Evolutionary conservation across 2,113 vertebrate species (phyloP), one percentile per base, ranked within the genome.

Genomic region (Eudyptes chrysolophus): DNA sequence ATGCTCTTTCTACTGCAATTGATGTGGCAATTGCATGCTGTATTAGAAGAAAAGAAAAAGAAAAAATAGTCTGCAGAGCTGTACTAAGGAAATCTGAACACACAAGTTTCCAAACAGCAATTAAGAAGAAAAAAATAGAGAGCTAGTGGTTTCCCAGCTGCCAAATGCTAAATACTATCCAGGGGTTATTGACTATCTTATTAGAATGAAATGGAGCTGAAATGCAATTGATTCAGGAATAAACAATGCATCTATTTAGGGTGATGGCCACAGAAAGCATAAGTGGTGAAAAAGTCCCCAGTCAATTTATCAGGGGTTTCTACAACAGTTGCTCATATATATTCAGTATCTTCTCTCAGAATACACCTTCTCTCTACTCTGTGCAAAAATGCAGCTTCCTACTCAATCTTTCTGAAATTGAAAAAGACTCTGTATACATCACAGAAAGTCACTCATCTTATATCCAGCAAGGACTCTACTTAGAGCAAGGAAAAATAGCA

Each of bases 191-290:
- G 97, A 97, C 95, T 92, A 96, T 96, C 92, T 97, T 90, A 97
- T 98, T 97, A 97, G 94, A 96, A 96, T 92, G 96, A 97, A 97
- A 97, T 94, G 69, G 88, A 97, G 92, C 92, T 93, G 97, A 97
- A 97, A 97, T 75, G 36, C 90, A 92, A 97, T 97, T 97, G 97
- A 98, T 97, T 97, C 68, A 87, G 90, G 93, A 96, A 95, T 95
- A 97, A 97, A 95, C 92, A 97, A 80, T 95, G 79, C 94, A 96
- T 96, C 78, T 95, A 69, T 94, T 97, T 94, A 96, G 79, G 87
- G 84, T 78, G 90, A 97, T 96, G 76, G 68, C 65, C 66, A 70
- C 89, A 97, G 93, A 97, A 97, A 97, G 48, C 9, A 0, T 78
- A 96, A 92, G 87, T 77, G 92, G 60, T 93, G 61, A 80, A 93